Evolutionary conservation across 2,113 vertebrate species (phyloP), one percentile per base, ranked within the genome.

Genomic region (Neotragus moschatus): DNA sequence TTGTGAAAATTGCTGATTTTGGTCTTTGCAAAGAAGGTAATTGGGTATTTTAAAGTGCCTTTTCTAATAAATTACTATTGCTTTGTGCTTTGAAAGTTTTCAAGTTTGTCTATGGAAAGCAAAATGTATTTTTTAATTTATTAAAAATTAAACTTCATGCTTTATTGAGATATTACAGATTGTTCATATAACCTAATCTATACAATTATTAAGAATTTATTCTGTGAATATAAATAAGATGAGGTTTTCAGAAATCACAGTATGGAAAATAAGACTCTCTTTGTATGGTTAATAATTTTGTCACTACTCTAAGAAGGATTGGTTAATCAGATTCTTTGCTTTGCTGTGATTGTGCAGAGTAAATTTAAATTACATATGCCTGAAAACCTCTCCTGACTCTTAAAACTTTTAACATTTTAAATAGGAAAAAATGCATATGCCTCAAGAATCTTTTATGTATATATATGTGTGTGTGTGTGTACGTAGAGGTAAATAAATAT

Each of bases 11-110:
- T 86, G 99, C 99, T 55, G 99, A 99, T 98, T 99, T 99, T 97
- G 99, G 99, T 92, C 99, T 99, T 98, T 99, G 99, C 97, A 99
- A 99, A 99, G 99, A 99, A 99, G 99, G 99, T 99, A 99, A 98
- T 19, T 28, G 70, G 7, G 7, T 45, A 89, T 85, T 96, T 97
- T 97, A 28, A 84, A 77, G 11, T n/a, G 97, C 55, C 11, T 91
- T 84, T 87, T 97, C 21, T 97, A 58, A 84, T 75, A 79, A 73
- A 92, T 85, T 95, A 23, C 51, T 89, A 15, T 90, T 93, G 25
- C 75, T 96, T 97, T 95, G 33, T 98, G 66, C 75, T 94, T 97
- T 55, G 19, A 23, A 97, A 94, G 43, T 93, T 97, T 93, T 87
- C 19, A 92, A 7, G 25, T 95, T 96, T 97, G 39, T 86, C 7